Evolutionary conservation across 2,113 vertebrate genomes (phyloP).

Genomic region (Stegostoma tigrinum): DNA sequence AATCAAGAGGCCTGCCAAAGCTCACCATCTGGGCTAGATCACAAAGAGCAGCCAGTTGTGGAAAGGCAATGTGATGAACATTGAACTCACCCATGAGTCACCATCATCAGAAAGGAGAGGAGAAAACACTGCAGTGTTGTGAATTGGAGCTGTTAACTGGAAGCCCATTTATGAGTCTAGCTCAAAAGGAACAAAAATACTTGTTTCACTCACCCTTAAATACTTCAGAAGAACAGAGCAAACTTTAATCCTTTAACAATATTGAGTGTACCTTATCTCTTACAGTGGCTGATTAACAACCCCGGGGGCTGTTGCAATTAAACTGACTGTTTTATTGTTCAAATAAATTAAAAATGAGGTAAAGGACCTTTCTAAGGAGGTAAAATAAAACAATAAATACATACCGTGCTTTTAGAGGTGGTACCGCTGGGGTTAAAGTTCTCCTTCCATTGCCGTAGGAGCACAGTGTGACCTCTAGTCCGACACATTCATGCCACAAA

Average conservation of each 20-base stretch:
- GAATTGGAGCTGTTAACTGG: background rate
- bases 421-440: slow-evolving; percentile 44
- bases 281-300: too few relatives aligned
- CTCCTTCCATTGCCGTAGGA: slow-evolving; percentile 45
- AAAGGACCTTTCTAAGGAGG: background rate
- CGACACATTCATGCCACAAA: slow-evolving; percentile 44
- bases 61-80: background rate
- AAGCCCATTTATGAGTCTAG: background rate
- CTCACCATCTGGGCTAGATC: background rate
- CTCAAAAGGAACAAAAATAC: background rate
- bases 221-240: background rate
- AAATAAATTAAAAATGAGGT: background rate
- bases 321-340: background rate
- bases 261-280: background rate
- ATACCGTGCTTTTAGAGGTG: background rate
- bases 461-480: slow-evolving; percentile 46
- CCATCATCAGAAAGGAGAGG: background rate
- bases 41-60: background rate
- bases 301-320: background rate
- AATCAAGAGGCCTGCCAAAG: background rate
- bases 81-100: background rate
- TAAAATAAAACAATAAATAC: background rate
- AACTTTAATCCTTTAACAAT: background rate
- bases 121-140: background rate
- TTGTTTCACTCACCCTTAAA: background rate